phyloP scores from a whole-genome alignment of 2,113 vertebrate genomes.

The Cyprinodon tularosa region DNA sequence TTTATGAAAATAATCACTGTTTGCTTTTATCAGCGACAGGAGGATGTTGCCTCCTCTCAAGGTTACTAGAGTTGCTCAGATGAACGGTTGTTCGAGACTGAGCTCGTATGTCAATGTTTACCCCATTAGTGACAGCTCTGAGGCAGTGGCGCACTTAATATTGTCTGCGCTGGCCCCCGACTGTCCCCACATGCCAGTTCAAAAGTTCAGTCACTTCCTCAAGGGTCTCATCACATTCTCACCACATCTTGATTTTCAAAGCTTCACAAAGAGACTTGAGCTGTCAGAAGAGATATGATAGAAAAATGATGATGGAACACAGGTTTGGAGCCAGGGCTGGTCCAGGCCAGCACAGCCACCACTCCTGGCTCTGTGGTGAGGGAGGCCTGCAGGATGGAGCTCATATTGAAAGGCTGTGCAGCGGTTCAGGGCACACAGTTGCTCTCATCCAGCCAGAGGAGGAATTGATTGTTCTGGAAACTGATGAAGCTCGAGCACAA shows the following conservation, averaged over 20 bases:
- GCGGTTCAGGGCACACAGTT: conserved; percentile 78
- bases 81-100: conserved; percentile 68
- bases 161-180: conserved; percentile 58
- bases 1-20: conserved; percentile 71
- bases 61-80: conserved; percentile 72
- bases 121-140: conserved; percentile 77
- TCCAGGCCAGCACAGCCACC: conserved; percentile 76
- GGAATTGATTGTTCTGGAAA: conserved; percentile 93
- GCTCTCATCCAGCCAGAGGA: conserved; percentile 85
- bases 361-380: conserved; percentile 83
- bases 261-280: conserved; percentile 66
- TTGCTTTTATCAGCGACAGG: conserved; percentile 65
- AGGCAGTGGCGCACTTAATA: conserved; percentile 75
- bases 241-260: conserved; percentile 78
- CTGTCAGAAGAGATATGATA: conserved; percentile 85
- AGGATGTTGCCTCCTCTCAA: conserved; percentile 66
- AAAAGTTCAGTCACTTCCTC: conserved; percentile 82
- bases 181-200: conserved; percentile 72
- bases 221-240: conserved; percentile 78
- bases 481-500: conserved; percentile 95
- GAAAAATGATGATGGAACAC: conserved; percentile 86
- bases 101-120: conserved; percentile 79
- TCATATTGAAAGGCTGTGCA: conserved; percentile 87
- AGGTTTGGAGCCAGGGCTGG: conserved; percentile 76
- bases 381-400: conserved; percentile 87